phyloP scores from a whole-genome alignment of 2,888 invertebrate genomes.

The Drosophila longiperda region DNA sequence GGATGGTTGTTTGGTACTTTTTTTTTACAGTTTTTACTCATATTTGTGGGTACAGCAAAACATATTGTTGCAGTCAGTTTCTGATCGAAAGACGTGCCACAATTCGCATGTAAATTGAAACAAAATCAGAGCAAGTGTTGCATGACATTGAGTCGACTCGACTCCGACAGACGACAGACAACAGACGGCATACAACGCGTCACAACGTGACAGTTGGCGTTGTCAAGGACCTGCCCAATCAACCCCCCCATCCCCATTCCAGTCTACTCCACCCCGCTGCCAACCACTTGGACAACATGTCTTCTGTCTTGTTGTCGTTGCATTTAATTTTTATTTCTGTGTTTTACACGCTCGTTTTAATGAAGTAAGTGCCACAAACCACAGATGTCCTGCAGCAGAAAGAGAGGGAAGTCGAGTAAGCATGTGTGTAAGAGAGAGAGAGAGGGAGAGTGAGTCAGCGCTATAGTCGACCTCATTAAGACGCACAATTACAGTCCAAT shows the following conservation, averaged over 20 bases:
- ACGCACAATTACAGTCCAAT: conserved; percentile 53
- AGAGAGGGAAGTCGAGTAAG: background rate
- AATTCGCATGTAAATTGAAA: conserved; percentile 26
- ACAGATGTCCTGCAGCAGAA: conserved; percentile 46
- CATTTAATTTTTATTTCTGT: conserved; percentile 44
- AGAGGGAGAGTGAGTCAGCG: background rate
- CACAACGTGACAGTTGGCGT: conserved; percentile 34
- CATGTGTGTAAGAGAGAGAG: background rate
- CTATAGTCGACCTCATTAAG: conserved; percentile 62
- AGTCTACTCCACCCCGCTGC: no score
- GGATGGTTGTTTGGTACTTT: conserved; percentile 26
- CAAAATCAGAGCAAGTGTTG: conserved; percentile 44
- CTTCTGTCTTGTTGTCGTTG: conserved; percentile 38
- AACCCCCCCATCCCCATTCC: background rate
- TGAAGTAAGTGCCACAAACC: conserved; percentile 50
- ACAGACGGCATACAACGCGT: background rate
- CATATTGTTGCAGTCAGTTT: conserved; percentile 50
- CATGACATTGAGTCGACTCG: conserved; percentile 23
- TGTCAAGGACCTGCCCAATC: conserved; percentile 37
- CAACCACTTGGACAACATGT: conserved; percentile 20
- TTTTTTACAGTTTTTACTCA: conserved; percentile 32
- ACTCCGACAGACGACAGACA: conserved; percentile 6
- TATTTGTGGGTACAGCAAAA: conserved; percentile 1
- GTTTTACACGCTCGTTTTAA: conserved; percentile 55
- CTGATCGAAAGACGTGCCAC: background rate